Evolutionary conservation across 2,113 vertebrate species (phyloP), one percentile per base, ranked within the genome.

Genomic region (Leptocoma aspasia): DNA sequence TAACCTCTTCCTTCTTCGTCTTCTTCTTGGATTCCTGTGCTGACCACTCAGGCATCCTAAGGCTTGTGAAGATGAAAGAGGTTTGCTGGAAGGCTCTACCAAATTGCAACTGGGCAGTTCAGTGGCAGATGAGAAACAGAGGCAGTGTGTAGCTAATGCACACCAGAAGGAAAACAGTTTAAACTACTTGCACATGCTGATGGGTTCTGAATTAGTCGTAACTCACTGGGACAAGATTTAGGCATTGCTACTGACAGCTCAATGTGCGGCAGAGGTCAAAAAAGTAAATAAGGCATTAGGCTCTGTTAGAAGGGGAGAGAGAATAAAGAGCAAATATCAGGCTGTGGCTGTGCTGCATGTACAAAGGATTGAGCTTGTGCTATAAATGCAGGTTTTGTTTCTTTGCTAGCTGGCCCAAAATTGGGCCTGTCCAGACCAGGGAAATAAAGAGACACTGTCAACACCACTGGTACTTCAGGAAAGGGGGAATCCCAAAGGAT

Each of bases 201-300:
- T 97, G 95, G 79, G n/a, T 49, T 94, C 93, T 94, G 90, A 96
- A 94, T 94, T 93, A 97, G 82, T 60, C 0, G 60, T 96, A 95
- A 96, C 90, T 94, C 95, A 86, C 39, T 5, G 60, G 68, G 68
- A 93, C 71, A 86, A 83, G 95, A 88, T 88, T 85, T 90, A 95
- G 96, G 90, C 71, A 44, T 80, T 66, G 60, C 50, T 84, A 13
- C 88, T 95, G 95, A 94, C 92, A 96, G 92, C 82, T 96, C 93
- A 95, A 92, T 94, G 93, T 86, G 76, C 82, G 89, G 64, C 85
- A 96, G 95, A 96, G 96, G 95, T 96, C 93, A 93, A 94, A 95
- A 94, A 96, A 96, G 93, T 94, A 96, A 96, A 95, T 95, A 93
- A 96, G 76, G 26, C 82, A 93, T 94, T 89, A 93, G 68, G 64